A percentile compares a stretch with the other conserved stretches of the same genome.
Evolutionary conservation across 1,140 invertebrate species (phyloP).

Genomic region (Cecropterus lyciades): DNA sequence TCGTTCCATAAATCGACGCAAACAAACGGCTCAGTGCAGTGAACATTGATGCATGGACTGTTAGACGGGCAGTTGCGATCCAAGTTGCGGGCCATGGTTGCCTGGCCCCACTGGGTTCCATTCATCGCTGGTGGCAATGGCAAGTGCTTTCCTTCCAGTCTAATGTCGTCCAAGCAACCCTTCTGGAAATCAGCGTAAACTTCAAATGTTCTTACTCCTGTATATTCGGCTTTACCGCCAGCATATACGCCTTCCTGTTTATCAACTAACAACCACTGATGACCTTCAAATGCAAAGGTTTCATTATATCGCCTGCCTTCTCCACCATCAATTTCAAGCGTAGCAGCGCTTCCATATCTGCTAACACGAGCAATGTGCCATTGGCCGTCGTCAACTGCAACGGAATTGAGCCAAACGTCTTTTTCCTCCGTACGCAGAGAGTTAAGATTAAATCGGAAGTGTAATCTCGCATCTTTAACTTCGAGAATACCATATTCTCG

Average conservation of each 20-base stretch:
- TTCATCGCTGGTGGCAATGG: constrained; percentile 96
- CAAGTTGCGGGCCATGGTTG: constrained; percentile 95
- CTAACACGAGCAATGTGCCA: constrained; percentile 97
- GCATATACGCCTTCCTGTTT: constrained; percentile 98
- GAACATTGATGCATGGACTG: constrained; percentile 96
- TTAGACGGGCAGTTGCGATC: constrained; percentile 96
- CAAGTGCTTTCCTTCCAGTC: constrained; percentile 96
- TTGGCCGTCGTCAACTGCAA: constrained; percentile 97
- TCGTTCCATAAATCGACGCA: constrained; percentile 98
- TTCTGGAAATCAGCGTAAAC: constrained; percentile 98
- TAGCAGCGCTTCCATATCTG: constrained; percentile 97
- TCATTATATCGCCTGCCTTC: constrained; percentile 98
- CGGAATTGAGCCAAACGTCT: constrained; percentile 95
- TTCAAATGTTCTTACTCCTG: constrained; percentile 95
- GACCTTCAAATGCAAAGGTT: constrained; percentile 95
- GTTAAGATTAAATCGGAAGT: constrained; percentile 97
- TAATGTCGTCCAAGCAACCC: constrained; percentile 86
- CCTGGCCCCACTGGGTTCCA: constrained; percentile 96
- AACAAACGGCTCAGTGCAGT: constrained; percentile 96
- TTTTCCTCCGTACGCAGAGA: constrained; percentile 94
- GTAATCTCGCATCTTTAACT: constrained; percentile 95
- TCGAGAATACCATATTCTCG: constrained; percentile 97
- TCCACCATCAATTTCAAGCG: constrained; percentile 96
- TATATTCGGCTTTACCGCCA: constrained; percentile 97
- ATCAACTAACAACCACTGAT: constrained; percentile 96